A percentile compares a stretch with the other conserved stretches of the same genome.
These are phyloP conservation scores for Poicephalus gulielmi DNA, from an alignment of 2,113 vertebrate species.

Conservation along the genomic window DNA sequence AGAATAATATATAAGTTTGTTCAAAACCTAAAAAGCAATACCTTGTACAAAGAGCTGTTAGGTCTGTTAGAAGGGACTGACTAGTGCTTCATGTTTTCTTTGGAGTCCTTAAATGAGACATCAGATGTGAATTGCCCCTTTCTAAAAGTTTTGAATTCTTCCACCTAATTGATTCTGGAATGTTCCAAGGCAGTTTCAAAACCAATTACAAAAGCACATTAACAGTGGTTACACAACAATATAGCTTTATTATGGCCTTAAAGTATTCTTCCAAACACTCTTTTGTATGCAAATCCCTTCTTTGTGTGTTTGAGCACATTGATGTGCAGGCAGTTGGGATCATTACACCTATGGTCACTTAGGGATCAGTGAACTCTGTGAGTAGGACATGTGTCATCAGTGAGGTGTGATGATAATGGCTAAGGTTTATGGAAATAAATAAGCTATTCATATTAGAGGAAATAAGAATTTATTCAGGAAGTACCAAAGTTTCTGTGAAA, in stretches of 20 bases:
- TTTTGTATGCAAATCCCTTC: conserved; percentile 26
- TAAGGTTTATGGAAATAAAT: not conserved
- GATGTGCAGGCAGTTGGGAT: not conserved
- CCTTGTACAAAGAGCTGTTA: not conserved
- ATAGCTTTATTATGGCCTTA: not conserved
- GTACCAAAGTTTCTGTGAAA: not conserved
- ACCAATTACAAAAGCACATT: not conserved
- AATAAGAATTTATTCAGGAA: not conserved
- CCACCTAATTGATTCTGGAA: not conserved
- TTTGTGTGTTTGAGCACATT: not conserved
- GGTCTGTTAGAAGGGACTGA: not conserved
- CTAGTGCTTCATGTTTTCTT: not conserved
- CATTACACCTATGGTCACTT: not conserved
- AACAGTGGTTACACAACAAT: not conserved
- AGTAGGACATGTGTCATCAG: not conserved
- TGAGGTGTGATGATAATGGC: not conserved
- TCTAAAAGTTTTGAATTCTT: not conserved
- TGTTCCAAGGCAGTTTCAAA: not conserved
- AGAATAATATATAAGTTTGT: not conserved
- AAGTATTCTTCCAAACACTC: not conserved
- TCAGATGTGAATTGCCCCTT: not conserved
- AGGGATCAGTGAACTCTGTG: not conserved
- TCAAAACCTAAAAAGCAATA: not conserved
- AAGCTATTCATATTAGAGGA: not conserved
- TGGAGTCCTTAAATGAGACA: not conserved